Evolutionary conservation across 2,797 vertebrate genomes (phyloP).

Genomic region (Agapornis canus): DNA sequence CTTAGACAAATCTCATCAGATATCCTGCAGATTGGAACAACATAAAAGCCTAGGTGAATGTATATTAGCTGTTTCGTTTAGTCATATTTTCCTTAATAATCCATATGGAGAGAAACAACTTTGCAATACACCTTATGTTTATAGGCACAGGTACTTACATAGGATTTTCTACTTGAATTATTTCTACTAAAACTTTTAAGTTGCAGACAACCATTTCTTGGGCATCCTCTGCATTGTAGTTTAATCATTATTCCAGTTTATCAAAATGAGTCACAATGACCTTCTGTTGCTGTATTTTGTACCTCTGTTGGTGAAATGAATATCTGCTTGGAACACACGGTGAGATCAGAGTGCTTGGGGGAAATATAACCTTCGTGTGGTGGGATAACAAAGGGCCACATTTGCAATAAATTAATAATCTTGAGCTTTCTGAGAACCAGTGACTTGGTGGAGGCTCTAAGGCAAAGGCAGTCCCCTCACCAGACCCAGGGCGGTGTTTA

Average conservation of each 20-base stretch:
- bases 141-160: accelerated
- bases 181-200: neutral
- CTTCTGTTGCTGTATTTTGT: slow-evolving; percentile 42
- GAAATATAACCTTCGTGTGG: neutral
- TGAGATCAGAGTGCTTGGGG: slow-evolving; percentile 15
- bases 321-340: neutral
- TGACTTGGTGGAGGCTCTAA: neutral
- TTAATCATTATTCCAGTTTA: slow-evolving; percentile 69
- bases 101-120: neutral
- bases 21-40: neutral
- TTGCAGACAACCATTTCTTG: neutral
- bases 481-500: neutral
- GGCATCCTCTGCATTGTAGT: neutral
- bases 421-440: neutral
- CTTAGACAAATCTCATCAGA: neutral
- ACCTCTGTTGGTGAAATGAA: slow-evolving; percentile 19
- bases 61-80: neutral
- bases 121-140: neutral
- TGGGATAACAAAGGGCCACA: neutral
- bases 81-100: neutral
- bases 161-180: neutral
- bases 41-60: neutral
- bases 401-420: neutral
- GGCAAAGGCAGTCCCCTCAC: neutral
- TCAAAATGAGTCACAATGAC: slow-evolving; percentile 63